Base-by-base conservation (phyloP, 2,797 vertebrate genomes). In the Astyanax mexicanus region DNA sequence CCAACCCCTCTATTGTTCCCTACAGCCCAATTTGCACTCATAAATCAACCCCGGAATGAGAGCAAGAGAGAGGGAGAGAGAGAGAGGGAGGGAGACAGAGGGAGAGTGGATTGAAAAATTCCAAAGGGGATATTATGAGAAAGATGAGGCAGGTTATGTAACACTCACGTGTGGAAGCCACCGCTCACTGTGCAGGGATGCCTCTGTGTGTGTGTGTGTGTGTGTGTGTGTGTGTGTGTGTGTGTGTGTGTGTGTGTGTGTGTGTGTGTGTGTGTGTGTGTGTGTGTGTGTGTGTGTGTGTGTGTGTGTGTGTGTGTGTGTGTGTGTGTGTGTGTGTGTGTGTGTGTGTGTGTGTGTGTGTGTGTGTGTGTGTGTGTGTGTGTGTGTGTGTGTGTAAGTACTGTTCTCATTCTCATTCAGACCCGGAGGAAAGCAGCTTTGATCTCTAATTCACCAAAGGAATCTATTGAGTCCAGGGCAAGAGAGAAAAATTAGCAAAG, bases 101-200 rank as follows among this genome's bases (percentile, higher is more conserved):
- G 21, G 64, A 57, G 51, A 54, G 21, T 3, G 19, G 51, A 69
- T 47, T 55, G n/a, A 35, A 62, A 69, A 19, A 69, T 74, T 35
- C 51, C 9, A 55, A 71, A 64, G 44, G 57, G 42, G 47, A 19
- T 54, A 47, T 38, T 12, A 60, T 77, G 45, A 70, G 40, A 61
- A 77, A 47, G 66, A 73, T 55, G 64, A 67, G 32, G 10, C 21
- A n/a, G 25, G 71, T 85, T 85, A 82, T 71, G 69, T 81, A 82
- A 82, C 40, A 19, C 45, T 79, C 74, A 72, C 74, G 62, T 73
- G 81, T 77, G 49, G 42, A 77, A 58, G 44, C 74, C 70, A 49
- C 51, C 29, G 79, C 71, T 72, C 47, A 10, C 55, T 55, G 49
- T 64, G 12, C 13, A 45, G 52, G 71, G 49, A 74, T 71, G 75